Conservation (phyloP, 1,140 invertebrate species). For the Caenorhabditis inopinata region DNA sequence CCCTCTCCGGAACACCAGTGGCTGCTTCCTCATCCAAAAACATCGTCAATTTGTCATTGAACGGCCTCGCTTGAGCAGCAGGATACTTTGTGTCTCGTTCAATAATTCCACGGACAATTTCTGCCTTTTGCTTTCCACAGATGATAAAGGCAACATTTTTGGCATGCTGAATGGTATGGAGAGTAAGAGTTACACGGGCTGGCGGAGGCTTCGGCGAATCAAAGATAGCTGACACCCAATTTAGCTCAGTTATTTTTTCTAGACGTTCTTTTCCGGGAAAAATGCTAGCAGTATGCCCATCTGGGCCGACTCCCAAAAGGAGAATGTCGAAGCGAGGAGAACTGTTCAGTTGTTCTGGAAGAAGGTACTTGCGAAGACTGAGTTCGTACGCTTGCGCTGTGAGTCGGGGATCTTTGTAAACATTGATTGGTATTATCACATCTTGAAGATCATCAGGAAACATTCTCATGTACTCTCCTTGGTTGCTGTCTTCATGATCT, state of each 20-base stretch:
- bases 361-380: conserved; percentile 19
- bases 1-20: background rate
- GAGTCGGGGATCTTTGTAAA: conserved; percentile 39
- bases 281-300: conserved; percentile 96
- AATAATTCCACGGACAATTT: conserved; percentile 72
- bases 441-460: conserved; percentile 48
- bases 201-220: conserved; percentile 95
- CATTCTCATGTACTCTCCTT: conserved; percentile 46
- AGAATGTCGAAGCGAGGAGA: conserved; percentile 77
- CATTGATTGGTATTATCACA: conserved; percentile 47
- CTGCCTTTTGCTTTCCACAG: conserved; percentile 81
- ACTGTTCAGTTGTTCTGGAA: conserved; percentile 22
- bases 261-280: conserved; percentile 75
- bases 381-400: conserved; percentile 51
- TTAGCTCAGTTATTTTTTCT: conserved; percentile 40
- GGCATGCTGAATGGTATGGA: conserved; percentile 86
- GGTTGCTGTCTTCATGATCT: conserved; percentile 57
- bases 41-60: conserved; percentile 33
- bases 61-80: conserved; percentile 7
- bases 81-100: conserved; percentile 24
- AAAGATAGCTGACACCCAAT: conserved; percentile 79
- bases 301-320: conserved; percentile 90
- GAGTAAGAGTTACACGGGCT: conserved; percentile 84
- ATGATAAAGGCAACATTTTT: conserved; percentile 80
- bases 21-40: conserved; percentile 49